Evolutionary conservation across 2,888 invertebrate species (phyloP), one percentile per base, ranked within the genome.

Genomic region (Andrena praecox): DNA sequence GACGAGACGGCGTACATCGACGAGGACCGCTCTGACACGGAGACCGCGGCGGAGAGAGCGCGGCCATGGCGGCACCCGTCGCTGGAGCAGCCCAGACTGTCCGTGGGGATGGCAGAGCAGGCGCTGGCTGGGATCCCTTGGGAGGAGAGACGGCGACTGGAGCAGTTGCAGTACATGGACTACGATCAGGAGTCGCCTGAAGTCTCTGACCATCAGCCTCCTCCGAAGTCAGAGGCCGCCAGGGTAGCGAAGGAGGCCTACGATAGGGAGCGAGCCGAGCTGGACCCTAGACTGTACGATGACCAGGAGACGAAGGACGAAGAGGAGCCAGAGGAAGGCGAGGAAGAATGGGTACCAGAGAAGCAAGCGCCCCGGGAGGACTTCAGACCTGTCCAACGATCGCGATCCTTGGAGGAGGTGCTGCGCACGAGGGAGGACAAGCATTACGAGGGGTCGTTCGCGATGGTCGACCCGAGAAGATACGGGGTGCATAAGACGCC

Each of bases 31-130:
- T 70, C 87, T 0, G 87, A 85, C 0, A 69, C 68, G 0, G 80
- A 86, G 7, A 83, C 85, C 1, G 85, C 90, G 0, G 87, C 81
- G 0, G 93, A 93, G 10, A 88, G 91, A 2, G 87, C 91, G 0
- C 88, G 88, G 31, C 94, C 94, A 0, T 94, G 94, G 94, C 86
- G 91, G n/a, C 93, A 91, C 77, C 91, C 93, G 2, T 92, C 93
- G 0, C 35, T 92, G 3, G 94, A 94, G 74, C 89, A 92, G 72
- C 93, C 94, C 0, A 82, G 93, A 54, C 54, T 93, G 12, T 91
- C 93, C 2, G 85, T 92, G 2, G 88, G 90, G 16, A 84, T 92
- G 1, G 87, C 90, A 16, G 90, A 79, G 2, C 91, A 91, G 48
- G 89, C 69, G 2, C 4, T 80, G 20, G 54, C 70, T 1, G 29